phyloP scores from a whole-genome alignment of 1,140 invertebrate species.

The Hyles vespertilio region DNA sequence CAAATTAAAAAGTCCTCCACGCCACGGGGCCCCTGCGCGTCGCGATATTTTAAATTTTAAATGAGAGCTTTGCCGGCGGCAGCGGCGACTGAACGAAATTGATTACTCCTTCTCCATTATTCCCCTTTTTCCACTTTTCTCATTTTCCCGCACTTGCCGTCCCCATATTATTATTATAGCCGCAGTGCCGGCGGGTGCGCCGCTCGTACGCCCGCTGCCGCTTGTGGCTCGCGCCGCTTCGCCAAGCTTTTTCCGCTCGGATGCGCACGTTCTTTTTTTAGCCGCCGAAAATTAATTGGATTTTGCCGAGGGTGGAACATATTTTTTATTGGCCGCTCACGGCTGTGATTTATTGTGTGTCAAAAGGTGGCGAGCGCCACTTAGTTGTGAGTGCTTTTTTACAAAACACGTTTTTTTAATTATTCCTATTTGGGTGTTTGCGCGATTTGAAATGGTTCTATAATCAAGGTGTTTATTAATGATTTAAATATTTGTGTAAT shows the following conservation, averaged over 20 bases:
- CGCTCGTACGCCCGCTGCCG: constrained; percentile 27
- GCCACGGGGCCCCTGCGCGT: constrained; percentile 42
- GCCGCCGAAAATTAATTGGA: constrained; percentile 73
- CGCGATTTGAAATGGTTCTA: background rate
- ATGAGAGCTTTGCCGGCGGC: constrained; percentile 64
- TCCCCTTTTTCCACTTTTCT: constrained; percentile 71
- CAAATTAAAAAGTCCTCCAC: constrained; percentile 73
- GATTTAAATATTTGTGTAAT: background rate
- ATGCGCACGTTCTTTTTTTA: constrained; percentile 65
- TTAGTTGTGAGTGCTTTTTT: constrained; percentile 63
- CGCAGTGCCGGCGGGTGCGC: constrained; percentile 10
- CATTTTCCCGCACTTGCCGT: constrained; percentile 55
- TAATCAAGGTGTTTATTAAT: background rate
- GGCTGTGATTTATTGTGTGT: constrained; percentile 72
- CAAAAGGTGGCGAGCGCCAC: constrained; percentile 71
- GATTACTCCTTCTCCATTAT: constrained; percentile 74
- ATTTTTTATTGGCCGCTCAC: constrained; percentile 73
- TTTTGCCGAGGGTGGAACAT: constrained; percentile 72
- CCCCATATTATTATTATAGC: constrained; percentile 65
- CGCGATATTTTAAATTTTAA: constrained; percentile 73
- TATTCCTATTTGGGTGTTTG: constrained; percentile 22
- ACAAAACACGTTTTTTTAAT: constrained; percentile 41
- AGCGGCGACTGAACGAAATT: constrained; percentile 71
- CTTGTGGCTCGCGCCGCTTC: constrained; percentile 20
- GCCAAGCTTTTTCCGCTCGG: constrained; percentile 53